Conservation (phyloP, 2,888 invertebrate species). For the Cyclophora punctaria region DNA sequence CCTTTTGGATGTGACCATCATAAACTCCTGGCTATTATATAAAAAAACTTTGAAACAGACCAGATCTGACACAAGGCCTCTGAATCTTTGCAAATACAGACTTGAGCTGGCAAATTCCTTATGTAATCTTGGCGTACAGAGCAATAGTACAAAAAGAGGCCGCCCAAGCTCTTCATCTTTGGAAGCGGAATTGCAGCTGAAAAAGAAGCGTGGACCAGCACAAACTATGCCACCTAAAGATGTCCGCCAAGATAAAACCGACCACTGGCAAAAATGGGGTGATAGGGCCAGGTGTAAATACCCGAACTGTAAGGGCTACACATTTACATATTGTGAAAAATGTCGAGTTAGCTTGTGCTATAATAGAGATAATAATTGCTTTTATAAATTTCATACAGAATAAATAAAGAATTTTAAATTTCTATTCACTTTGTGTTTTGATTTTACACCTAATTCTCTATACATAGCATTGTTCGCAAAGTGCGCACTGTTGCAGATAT, state of each 20-base stretch:
- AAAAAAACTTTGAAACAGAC: not conserved
- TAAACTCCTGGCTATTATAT: slow-evolving; percentile 3
- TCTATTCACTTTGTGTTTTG: too few relatives aligned
- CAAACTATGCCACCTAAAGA: not conserved
- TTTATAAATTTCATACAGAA: not conserved
- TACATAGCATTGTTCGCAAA: too few relatives aligned
- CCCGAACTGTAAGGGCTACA: slow-evolving; percentile 5
- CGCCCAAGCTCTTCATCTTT: not conserved
- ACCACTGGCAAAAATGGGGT: not conserved
- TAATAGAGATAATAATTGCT: slow-evolving; percentile 2
- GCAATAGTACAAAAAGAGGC: not conserved
- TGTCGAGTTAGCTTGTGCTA: slow-evolving; percentile 5
- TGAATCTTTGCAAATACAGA: not conserved
- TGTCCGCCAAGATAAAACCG: not conserved
- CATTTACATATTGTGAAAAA: slow-evolving; percentile 4
- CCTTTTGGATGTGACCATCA: slow-evolving; percentile 1
- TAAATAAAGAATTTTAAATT: too few relatives aligned
- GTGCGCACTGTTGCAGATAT: too few relatives aligned
- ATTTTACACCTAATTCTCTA: too few relatives aligned
- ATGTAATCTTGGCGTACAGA: not conserved
- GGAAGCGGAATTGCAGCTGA: not conserved
- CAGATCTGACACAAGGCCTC: not conserved
- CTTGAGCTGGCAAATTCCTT: not conserved
- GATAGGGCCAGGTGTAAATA: slow-evolving; percentile 41
- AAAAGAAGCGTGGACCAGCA: slow-evolving; percentile 39